Evolutionary conservation across 2,888 invertebrate genomes (phyloP).

Genomic region (Scrobipalpa costella): DNA sequence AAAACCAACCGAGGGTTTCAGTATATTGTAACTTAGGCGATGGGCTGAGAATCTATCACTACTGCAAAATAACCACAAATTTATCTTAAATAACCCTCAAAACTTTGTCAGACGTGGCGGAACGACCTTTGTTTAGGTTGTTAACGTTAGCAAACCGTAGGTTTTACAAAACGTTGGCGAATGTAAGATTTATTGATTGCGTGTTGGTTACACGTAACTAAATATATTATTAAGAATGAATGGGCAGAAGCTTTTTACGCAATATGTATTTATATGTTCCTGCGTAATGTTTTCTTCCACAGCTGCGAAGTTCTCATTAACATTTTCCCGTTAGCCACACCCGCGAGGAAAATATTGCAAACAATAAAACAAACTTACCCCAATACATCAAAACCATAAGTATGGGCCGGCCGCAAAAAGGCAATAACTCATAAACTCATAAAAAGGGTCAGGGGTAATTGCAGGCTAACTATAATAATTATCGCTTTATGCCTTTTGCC

Average conservation of each 20-base stretch:
- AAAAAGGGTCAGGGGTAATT: conserved; percentile 49
- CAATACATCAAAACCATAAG: conserved; percentile 21
- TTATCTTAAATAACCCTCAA: too few species aligned
- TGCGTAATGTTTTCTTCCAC: neutral
- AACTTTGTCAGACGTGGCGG: too few species aligned
- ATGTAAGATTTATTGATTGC: too few species aligned
- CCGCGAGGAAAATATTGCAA: conserved; percentile 20
- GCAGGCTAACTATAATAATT: conserved; percentile 50
- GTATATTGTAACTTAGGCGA: too few species aligned
- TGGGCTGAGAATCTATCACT: too few species aligned
- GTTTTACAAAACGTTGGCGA: too few species aligned
- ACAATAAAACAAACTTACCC: conserved; percentile 27
- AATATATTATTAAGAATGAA: too few species aligned
- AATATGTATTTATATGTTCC: neutral
- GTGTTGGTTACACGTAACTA: too few species aligned
- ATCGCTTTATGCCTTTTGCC: conserved; percentile 57
- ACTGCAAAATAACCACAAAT: too few species aligned
- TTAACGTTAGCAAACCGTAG: too few species aligned
- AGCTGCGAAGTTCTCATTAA: neutral
- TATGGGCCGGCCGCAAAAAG: conserved; percentile 31
- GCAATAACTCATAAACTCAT: conserved; percentile 40
- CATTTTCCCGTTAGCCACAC: conserved; percentile 4
- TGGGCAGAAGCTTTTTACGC: neutral
- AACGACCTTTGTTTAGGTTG: too few species aligned
- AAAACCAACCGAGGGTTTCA: too few species aligned